These are phyloP conservation scores for Acrobasis consociella DNA, from an alignment of 2,888 invertebrate species.

Conservation along the genomic window DNA sequence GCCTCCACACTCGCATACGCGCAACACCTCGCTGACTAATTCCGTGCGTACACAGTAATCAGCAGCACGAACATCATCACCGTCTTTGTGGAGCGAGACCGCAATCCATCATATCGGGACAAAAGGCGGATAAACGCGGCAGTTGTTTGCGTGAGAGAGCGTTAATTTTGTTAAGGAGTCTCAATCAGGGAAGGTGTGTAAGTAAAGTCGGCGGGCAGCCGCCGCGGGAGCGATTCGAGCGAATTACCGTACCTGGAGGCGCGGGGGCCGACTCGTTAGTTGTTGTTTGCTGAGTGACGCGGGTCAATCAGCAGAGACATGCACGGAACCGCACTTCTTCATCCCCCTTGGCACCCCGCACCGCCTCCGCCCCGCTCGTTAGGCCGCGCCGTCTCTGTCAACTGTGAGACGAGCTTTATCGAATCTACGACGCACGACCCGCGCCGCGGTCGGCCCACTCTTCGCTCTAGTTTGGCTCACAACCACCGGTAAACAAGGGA, in stretches of 20 bases:
- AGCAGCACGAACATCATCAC: conserved; percentile 71
- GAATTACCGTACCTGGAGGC: conserved; percentile 76
- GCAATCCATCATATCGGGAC: conserved; percentile 80
- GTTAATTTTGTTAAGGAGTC: conserved; percentile 81
- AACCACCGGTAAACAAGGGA: conserved; percentile 79
- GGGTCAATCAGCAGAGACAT: conserved; percentile 83
- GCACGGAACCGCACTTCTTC: conserved; percentile 83
- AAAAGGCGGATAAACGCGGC: conserved; percentile 71
- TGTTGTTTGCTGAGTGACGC: conserved; percentile 83
- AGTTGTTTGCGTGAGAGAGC: conserved; percentile 75
- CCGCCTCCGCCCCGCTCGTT: conserved; percentile 63
- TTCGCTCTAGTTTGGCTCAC: conserved; percentile 73
- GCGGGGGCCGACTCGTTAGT: conserved; percentile 80
- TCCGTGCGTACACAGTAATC: conserved; percentile 71
- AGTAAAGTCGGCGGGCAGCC: conserved; percentile 67
- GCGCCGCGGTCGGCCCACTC: conserved; percentile 77
- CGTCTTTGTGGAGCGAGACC: conserved; percentile 70
- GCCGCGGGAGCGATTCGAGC: conserved; percentile 74
- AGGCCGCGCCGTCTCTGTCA: conserved; percentile 80
- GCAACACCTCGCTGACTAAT: conserved; percentile 60
- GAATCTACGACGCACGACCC: conserved; percentile 82
- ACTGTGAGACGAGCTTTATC: conserved; percentile 81
- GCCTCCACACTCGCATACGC: conserved; percentile 40
- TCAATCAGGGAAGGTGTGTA: conserved; percentile 75
- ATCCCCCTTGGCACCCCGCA: conserved; percentile 53